A percentile compares a stretch with the other conserved stretches of the same genome.
These are phyloP conservation scores for Lamprotornis superbus DNA, from an alignment of 2,113 vertebrate species.

Conservation along the genomic window DNA sequence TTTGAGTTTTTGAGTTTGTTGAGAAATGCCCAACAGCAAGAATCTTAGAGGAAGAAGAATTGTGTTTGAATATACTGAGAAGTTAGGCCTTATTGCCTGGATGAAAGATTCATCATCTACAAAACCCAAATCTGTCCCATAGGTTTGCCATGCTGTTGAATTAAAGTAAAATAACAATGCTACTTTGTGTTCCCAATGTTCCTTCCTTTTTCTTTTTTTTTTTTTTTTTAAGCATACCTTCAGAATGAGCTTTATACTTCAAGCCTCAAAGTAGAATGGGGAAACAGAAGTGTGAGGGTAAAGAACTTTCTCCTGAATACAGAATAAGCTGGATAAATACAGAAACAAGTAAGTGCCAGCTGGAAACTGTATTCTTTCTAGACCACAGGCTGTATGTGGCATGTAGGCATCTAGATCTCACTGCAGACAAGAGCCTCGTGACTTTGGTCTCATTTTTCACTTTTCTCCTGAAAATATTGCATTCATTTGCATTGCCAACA, in stretches of 20 bases:
- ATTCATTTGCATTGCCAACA: neutral
- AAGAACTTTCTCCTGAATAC: neutral
- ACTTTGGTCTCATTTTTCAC: neutral
- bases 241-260: neutral
- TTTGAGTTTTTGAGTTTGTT: neutral
- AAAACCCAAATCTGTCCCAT: neutral
- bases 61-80: neutral
- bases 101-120: neutral
- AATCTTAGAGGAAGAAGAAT: neutral
- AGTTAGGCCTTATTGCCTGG: neutral
- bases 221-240: neutral
- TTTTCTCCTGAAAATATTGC: neutral
- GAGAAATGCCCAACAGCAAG: neutral
- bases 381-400: neutral
- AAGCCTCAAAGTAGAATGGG: neutral
- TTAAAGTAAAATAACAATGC: neutral
- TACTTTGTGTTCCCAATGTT: neutral
- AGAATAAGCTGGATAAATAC: neutral
- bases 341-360: neutral
- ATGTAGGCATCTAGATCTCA: neutral
- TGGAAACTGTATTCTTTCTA: neutral
- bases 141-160: neutral
- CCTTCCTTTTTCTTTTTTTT: neutral
- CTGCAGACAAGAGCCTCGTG: neutral
- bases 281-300: neutral